A percentile compares a stretch with the other conserved stretches of the same genome.
phyloP scores from a whole-genome alignment of 2,888 invertebrate species.

The Drosophila lacicola region DNA sequence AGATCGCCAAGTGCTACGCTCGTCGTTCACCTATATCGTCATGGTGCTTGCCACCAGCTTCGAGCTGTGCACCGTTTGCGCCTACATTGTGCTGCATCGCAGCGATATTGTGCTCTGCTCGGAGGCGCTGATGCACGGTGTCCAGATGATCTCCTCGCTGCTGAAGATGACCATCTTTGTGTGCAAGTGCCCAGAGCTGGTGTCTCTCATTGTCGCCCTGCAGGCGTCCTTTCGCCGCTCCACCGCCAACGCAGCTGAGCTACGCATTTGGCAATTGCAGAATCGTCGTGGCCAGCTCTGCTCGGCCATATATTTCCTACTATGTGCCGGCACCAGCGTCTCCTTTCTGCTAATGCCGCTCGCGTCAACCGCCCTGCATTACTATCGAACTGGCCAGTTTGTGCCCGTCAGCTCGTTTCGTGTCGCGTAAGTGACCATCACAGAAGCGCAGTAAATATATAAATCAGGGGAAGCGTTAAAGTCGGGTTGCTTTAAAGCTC shows the following conservation, averaged over 20 bases:
- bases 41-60: constrained; percentile 54
- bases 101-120: constrained; percentile 56
- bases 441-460: not conserved
- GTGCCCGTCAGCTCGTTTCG: constrained; percentile 53
- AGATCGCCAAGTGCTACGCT: constrained; percentile 15
- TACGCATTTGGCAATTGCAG: constrained; percentile 25
- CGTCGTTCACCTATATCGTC: constrained; percentile 30
- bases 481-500: too few species aligned
- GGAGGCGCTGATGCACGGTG: constrained; percentile 59
- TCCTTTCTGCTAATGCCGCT: constrained; percentile 54
- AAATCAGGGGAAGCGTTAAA: too few species aligned
- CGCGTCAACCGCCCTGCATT: constrained; percentile 38
- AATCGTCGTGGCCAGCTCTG: constrained; percentile 48
- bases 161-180: constrained; percentile 56
- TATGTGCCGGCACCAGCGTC: constrained; percentile 61
- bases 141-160: constrained; percentile 59
- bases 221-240: constrained; percentile 23
- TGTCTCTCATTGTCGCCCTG: constrained; percentile 30
- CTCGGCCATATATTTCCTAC: constrained; percentile 44
- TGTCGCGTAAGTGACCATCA: constrained; percentile 35
- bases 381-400: constrained; percentile 32
- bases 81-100: constrained; percentile 48
- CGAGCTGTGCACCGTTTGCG: constrained; percentile 56
- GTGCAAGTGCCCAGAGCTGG: constrained; percentile 35
- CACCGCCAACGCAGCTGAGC: not conserved